Evolutionary conservation across 2,888 invertebrate genomes (phyloP).

Genomic region (Mythimna loreyi): DNA sequence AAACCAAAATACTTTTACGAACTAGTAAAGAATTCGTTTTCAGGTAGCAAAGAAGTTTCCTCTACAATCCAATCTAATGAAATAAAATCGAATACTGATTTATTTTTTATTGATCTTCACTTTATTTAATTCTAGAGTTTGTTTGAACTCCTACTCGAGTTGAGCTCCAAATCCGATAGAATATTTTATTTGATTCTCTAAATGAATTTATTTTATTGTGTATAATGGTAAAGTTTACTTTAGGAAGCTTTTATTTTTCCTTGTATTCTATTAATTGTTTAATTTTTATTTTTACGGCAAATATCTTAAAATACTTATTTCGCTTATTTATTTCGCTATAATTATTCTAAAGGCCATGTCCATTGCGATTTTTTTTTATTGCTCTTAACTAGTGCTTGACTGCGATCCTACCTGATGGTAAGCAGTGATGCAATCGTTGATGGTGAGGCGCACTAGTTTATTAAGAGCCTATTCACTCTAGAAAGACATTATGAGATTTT

Average conservation of each 20-base stretch:
- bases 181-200: slow-evolving; percentile 30
- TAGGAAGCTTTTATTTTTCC: background rate
- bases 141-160: slow-evolving; percentile 24
- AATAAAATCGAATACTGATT: slow-evolving; percentile 13
- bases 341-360: background rate
- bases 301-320: background rate
- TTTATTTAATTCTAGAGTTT: slow-evolving; percentile 26
- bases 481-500: too few relatives aligned
- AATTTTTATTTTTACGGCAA: too few relatives aligned
- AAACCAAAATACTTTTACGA: too few relatives aligned
- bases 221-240: background rate
- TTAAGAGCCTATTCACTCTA: too few relatives aligned
- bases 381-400: too few relatives aligned
- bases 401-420: too few relatives aligned
- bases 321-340: background rate
- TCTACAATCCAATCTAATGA: slow-evolving; percentile 7
- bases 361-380: too few relatives aligned
- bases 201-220: slow-evolving; percentile 9
- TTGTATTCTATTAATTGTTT: too few relatives aligned
- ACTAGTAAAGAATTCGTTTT: background rate
- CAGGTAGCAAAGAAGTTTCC: background rate
- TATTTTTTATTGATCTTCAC: slow-evolving; percentile 16
- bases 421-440: too few relatives aligned
- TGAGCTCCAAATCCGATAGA: slow-evolving; percentile 21
- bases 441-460: too few relatives aligned